Evolutionary conservation across 2,113 vertebrate species (phyloP).

Genomic region (Leucopsar rothschildi): DNA sequence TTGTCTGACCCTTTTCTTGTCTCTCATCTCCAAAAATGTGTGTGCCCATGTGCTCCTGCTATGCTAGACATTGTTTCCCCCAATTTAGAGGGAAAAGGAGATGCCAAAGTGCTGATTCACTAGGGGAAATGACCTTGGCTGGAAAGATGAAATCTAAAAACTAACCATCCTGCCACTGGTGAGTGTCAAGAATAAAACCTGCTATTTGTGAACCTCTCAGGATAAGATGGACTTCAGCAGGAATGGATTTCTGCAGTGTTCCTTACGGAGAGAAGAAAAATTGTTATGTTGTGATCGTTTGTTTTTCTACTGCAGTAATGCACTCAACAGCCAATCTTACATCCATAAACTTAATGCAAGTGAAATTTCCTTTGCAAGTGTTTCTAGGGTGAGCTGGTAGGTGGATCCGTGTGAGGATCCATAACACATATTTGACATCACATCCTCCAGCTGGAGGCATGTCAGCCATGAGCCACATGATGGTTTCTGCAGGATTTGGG

Average conservation of each 20-base stretch:
- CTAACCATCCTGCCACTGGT: neutral
- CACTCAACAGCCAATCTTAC: neutral
- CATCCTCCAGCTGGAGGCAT: rapidly evolving
- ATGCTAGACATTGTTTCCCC: neutral
- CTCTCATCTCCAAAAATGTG: neutral
- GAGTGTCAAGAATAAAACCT: neutral
- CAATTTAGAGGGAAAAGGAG: neutral
- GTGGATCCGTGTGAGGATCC: neutral
- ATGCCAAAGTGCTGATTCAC: neutral
- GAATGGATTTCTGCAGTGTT: neutral
- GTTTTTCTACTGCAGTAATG: neutral
- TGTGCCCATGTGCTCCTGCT: neutral
- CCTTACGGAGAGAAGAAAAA: neutral
- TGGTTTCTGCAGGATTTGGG: neutral
- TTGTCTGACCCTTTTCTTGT: neutral
- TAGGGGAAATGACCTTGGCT: neutral
- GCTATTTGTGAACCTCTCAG: conserved; percentile 7
- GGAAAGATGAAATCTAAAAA: conserved; percentile 8
- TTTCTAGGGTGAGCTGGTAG: neutral
- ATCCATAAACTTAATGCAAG: neutral
- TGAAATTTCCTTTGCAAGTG: neutral
- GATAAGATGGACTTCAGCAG: neutral
- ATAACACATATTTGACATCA: neutral
- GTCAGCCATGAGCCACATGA: neutral
- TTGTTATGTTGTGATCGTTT: neutral